Evolutionary conservation across 1,140 invertebrate species (phyloP).

Genomic region (Lethrus apterus): DNA sequence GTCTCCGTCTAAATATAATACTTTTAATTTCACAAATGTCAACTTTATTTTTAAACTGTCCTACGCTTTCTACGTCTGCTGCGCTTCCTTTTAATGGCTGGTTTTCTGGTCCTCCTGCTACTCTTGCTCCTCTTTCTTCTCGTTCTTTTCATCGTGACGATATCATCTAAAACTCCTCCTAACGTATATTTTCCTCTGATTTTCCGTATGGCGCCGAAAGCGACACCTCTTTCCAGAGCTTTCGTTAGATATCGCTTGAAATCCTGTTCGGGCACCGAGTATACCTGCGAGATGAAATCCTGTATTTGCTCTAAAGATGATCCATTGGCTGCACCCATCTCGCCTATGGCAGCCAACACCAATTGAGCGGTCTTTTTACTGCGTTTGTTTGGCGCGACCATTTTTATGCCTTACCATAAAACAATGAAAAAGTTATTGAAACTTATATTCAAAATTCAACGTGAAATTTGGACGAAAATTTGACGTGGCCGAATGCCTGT

Average conservation of each 20-base stretch:
- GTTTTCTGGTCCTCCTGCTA: too few species aligned
- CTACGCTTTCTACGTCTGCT: constrained; percentile 3
- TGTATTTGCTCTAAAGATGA: background rate
- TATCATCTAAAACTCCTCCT: background rate
- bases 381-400: background rate
- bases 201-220: constrained; percentile 4
- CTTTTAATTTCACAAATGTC: too few species aligned
- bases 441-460: too few species aligned
- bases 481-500: too few species aligned
- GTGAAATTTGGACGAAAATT: too few species aligned
- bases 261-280: background rate
- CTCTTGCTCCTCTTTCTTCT: background rate
- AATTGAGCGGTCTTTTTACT: background rate
- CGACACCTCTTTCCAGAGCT: constrained; percentile 1
- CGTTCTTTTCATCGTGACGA: background rate
- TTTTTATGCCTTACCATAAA: too few species aligned
- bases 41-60: too few species aligned
- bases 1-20: too few species aligned
- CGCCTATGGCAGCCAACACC: background rate
- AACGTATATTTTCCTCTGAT: background rate
- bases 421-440: too few species aligned
- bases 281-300: background rate
- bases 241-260: background rate
- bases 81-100: too few species aligned
- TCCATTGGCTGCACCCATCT: background rate